Evolutionary conservation across 2,113 vertebrate species (phyloP).

Genomic region (Crotalus horridus): DNA sequence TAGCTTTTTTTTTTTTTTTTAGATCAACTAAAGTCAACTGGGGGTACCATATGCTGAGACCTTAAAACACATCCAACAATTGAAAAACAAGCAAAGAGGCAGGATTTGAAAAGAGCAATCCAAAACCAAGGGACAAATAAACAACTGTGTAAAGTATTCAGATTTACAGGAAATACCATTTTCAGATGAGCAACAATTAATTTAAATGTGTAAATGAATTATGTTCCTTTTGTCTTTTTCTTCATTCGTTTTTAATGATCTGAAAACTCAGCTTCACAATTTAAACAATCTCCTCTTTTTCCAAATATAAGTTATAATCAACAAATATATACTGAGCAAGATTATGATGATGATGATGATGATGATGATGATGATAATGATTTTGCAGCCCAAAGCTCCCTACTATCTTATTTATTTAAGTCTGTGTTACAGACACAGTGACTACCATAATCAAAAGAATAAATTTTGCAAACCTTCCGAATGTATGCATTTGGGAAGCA

Average conservation of each 20-base stretch:
- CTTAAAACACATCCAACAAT: too few species aligned
- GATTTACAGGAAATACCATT: conserved; percentile 46
- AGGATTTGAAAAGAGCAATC: too few species aligned
- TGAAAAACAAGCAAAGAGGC: too few species aligned
- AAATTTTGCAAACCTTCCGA: conserved; percentile 64
- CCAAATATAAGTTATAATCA: conserved; percentile 43
- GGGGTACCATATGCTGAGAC: too few species aligned
- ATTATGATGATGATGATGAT: background rate
- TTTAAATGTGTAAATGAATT: conserved; percentile 26
- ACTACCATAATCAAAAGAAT: conserved; percentile 63
- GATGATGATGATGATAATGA: background rate
- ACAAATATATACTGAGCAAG: conserved; percentile 19
- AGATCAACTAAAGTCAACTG: too few species aligned
- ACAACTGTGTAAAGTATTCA: too few species aligned
- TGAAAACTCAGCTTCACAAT: conserved; percentile 48
- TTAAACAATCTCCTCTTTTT: conserved; percentile 37
- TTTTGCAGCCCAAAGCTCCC: conserved; percentile 26
- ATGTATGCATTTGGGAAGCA: conserved; percentile 66
- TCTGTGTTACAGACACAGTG: conserved; percentile 38
- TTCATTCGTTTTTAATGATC: conserved; percentile 30
- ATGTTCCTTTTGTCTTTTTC: conserved; percentile 24
- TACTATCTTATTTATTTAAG: conserved; percentile 57
- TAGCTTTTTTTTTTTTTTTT: too few species aligned
- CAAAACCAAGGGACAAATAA: too few species aligned
- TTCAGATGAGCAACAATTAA: conserved; percentile 25